Conservation (phyloP, 2,888 invertebrate genomes). For the Pristionchus entomophagus region DNA sequence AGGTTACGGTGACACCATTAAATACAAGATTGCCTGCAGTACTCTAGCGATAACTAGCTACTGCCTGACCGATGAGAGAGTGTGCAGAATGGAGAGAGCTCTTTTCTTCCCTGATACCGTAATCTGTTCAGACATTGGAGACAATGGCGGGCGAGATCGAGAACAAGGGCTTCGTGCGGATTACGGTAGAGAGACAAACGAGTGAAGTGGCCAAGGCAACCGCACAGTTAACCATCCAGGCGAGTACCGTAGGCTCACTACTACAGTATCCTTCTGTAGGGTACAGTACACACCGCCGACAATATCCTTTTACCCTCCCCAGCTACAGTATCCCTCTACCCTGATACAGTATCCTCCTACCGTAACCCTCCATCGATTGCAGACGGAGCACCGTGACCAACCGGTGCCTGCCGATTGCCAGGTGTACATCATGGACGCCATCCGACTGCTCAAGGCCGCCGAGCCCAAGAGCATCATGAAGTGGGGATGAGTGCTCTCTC, state of each 20-base stretch:
- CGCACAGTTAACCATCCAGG: not conserved
- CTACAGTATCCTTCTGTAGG: too few relatives aligned
- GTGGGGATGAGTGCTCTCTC: too few relatives aligned
- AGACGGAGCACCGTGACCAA: not conserved
- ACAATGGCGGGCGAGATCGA: not conserved
- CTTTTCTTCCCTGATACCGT: too few relatives aligned
- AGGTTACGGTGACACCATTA: too few relatives aligned
- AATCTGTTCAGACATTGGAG: not conserved
- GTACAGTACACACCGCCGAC: too few relatives aligned
- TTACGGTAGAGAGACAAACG: not conserved
- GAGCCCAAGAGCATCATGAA: conserved; percentile 23
- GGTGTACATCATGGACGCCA: conserved; percentile 10
- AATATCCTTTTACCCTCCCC: not conserved
- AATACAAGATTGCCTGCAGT: not conserved
- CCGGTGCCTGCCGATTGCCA: conserved; percentile 7
- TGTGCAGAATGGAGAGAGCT: too few relatives aligned
- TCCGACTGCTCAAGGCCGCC: not conserved
- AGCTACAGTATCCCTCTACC: not conserved
- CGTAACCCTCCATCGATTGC: too few relatives aligned
- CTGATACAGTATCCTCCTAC: not conserved
- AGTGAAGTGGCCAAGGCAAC: not conserved
- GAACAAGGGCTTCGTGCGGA: conserved; percentile 1
- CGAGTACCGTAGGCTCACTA: too few relatives aligned
- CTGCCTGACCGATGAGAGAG: too few relatives aligned
- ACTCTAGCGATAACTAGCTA: not conserved